phyloP scores from a whole-genome alignment of 2,888 invertebrate species.

The Dicyrtomina minuta region DNA sequence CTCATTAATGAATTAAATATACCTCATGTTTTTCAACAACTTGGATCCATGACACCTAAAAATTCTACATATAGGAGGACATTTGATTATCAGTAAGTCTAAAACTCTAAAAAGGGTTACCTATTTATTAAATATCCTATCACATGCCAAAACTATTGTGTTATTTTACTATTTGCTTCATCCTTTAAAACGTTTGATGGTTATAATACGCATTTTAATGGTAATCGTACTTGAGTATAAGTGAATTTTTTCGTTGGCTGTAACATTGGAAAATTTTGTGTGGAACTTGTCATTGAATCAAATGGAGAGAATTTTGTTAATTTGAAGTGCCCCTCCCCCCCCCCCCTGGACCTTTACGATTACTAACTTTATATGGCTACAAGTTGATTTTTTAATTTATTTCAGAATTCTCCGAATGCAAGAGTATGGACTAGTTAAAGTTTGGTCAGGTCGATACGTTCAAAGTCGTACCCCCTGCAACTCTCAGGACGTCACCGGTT shows the following conservation, averaged over 20 bases:
- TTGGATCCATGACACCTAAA: conserved; percentile 37
- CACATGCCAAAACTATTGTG: not conserved
- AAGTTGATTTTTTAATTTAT: not conserved
- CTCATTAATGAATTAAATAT: conserved; percentile 34
- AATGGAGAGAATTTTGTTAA: too few species aligned
- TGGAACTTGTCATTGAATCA: too few species aligned
- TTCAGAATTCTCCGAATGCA: conserved; percentile 37
- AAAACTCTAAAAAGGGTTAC: not conserved
- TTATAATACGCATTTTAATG: not conserved
- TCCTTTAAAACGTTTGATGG: not conserved
- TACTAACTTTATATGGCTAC: not conserved
- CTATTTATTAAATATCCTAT: not conserved
- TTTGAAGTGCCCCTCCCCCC: too few species aligned
- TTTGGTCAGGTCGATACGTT: conserved; percentile 33
- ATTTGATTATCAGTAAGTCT: conserved; percentile 40
- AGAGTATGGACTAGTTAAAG: conserved; percentile 35
- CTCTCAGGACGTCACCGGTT: conserved; percentile 3
- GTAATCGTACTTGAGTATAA: conserved; percentile 9
- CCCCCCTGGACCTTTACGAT: too few species aligned
- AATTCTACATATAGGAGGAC: conserved; percentile 38
- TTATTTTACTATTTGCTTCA: not conserved
- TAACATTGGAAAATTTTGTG: too few species aligned
- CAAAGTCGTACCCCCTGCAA: conserved; percentile 1
- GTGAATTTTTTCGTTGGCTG: too few species aligned
- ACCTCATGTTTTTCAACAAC: conserved; percentile 35